Base-by-base conservation (phyloP, 2,797 vertebrate species). In the Mormyrops attenuatus region DNA sequence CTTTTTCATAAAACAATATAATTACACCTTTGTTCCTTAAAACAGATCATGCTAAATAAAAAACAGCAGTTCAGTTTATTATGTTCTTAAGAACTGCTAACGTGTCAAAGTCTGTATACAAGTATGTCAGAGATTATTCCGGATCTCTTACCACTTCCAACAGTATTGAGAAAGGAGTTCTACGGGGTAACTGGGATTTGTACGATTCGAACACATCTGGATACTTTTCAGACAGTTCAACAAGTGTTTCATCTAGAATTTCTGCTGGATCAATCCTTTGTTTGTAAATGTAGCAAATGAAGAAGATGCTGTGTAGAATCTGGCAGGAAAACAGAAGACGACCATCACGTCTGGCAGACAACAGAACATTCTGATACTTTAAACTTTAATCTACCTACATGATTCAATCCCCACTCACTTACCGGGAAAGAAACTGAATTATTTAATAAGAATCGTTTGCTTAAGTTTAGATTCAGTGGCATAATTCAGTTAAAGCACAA, bases 241-340 rank as follows among this genome's bases (percentile, higher is more conserved):
- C n/a, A 52, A 20, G 11, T 0, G 9, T 5, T 87, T 9, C 5
- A 1, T 0, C 5, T 4, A 52, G 84, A 87, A 89, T n/a, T 13
- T 69, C 44, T 2, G 17, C 0, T 9, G 89, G 84, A 26, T 41
- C 0, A 38, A 89, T 53, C 4, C 26, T 1, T 20, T 13, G 9
- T 13, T 5, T 7, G 41, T 55, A 20, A 22, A 89, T 89, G 60
- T 69, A 17, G n/a, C 89, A 85, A 6, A 87, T 15, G 60, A 89
- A 89, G 85, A 89, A 89, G 57, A 89, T 77, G 9, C 89, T 69
- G 30, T 87, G 89, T 15, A 89, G 47, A 52, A 89, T 66, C 85
- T 89, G 60, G 5, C 22, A 11, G 26, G 1, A 53, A 69, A 86
- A 41, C 3, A 63, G 26, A 84, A 20, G 0, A 82, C 0, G 22